Evolutionary conservation across 2,797 vertebrate species (phyloP), one percentile per base, ranked within the genome.

Genomic region (Peromyscus melanophrys): DNA sequence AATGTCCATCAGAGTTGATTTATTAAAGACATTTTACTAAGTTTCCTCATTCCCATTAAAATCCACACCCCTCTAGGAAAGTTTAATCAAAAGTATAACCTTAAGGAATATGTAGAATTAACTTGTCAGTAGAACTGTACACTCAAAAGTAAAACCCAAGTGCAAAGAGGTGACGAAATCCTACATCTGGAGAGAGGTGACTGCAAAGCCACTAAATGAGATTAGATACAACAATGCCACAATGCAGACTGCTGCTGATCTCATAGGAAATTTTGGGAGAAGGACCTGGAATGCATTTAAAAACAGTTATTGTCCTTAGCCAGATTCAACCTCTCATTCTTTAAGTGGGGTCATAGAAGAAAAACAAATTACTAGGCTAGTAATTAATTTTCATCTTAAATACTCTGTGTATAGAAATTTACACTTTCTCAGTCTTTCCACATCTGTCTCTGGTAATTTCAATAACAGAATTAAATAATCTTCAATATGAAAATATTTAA

Each of bases 401-500:
- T 89, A 84, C 0, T 92, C 27, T 76, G 37, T 57, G 19, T 23
- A 1, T 52, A 91, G 11, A 92, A 89, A 89, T 93, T 87, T 85
- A 89, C 23, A 91, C 37, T 94, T 89, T 80, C 52, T 89, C 9
- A 37, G 49, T 78, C 92, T 96, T 94, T 12, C 55, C 69, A 90
- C 52, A 87, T 95, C 69, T 95, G 57, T 43, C 92, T 93, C 59
- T 88, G 14, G 63, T 86, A 90, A 46, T 88, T 85, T 57, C 80
- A 92, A 61, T 2, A 95, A 94, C 43, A 89, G 86, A 93, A 96
- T 87, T 92, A 94, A 96, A 89, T 73, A 59, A 8, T 71, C 43
- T 75, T 94, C 67, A 88, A 71, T 71, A 85, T 71, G 86, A 95
- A 96, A 97, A 96, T 69, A 90, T 80, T 96, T 40, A 93, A 94